Evolutionary conservation across 2,113 vertebrate genomes (phyloP).

Genomic region (Sula dactylatra): DNA sequence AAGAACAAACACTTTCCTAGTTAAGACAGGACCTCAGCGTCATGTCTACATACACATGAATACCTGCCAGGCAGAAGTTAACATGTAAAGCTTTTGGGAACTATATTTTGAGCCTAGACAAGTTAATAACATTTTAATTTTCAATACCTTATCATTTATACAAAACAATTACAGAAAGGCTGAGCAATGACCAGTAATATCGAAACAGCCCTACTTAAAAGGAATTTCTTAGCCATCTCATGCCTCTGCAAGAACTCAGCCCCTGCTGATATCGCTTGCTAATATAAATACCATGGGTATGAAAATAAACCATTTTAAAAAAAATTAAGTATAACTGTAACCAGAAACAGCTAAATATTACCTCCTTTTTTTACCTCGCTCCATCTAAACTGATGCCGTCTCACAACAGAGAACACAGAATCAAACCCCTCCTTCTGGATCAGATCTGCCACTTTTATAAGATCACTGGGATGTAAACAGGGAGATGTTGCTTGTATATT

Average conservation of each 20-base stretch:
- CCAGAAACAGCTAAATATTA: conserved; percentile 46
- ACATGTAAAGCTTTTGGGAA: background rate
- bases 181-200: background rate
- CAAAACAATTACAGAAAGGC: background rate
- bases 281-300: background rate
- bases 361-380: conserved; percentile 85
- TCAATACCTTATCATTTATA: background rate
- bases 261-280: background rate
- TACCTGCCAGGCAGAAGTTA: background rate
- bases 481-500: conserved; percentile 96
- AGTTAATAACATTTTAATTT: background rate
- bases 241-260: background rate
- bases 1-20: background rate
- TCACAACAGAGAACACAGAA: conserved; percentile 92
- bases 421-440: conserved; percentile 81
- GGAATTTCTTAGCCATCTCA: background rate
- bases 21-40: background rate
- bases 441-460: conserved; percentile 83
- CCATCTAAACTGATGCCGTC: conserved; percentile 94
- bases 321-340: background rate
- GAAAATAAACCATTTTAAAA: background rate
- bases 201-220: background rate
- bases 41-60: background rate
- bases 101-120: background rate
- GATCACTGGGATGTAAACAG: conserved; percentile 88